A percentile compares a stretch with the other conserved stretches of the same genome.
These are phyloP conservation scores for Adoxophyes honmai DNA, from an alignment of 1,140 invertebrate species.

Conservation along the genomic window DNA sequence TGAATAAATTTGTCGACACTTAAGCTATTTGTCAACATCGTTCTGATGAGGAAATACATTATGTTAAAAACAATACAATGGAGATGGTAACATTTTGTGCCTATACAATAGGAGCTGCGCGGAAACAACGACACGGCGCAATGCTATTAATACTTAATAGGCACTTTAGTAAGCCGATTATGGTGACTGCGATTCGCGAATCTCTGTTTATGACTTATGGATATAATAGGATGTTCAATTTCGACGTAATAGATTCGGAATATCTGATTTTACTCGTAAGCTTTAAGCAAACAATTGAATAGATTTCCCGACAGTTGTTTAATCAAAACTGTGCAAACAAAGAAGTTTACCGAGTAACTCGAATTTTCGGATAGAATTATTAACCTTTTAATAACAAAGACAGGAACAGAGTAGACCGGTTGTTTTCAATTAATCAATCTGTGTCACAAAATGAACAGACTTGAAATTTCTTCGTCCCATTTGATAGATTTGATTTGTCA, in stretches of 20 bases:
- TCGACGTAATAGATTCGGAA: too few relatives aligned
- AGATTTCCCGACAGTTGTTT: too few relatives aligned
- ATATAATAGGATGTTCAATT: conserved; percentile 3
- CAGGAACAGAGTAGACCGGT: neutral
- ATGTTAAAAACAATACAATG: too few relatives aligned
- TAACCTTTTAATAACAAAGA: neutral
- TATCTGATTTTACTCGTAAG: too few relatives aligned
- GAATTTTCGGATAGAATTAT: too few relatives aligned
- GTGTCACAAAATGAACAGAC: neutral
- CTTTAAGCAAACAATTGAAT: too few relatives aligned
- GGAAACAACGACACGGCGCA: neutral
- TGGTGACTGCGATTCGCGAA: conserved; percentile 11
- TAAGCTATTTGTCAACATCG: too few relatives aligned
- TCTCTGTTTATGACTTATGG: conserved; percentile 15
- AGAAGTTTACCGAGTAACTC: too few relatives aligned
- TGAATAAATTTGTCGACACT: too few relatives aligned
- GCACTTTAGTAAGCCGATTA: conserved; percentile 14
- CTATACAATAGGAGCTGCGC: neutral
- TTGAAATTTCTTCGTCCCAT: conserved; percentile 1
- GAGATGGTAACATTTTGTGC: neutral
- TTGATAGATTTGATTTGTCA: conserved; percentile 11
- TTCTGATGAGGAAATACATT: too few relatives aligned
- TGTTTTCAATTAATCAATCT: conserved; percentile 10
- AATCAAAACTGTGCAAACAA: too few relatives aligned
- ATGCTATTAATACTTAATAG: conserved; percentile 18